phyloP scores from a whole-genome alignment of 2,797 vertebrate genomes.

The Argya squamiceps region DNA sequence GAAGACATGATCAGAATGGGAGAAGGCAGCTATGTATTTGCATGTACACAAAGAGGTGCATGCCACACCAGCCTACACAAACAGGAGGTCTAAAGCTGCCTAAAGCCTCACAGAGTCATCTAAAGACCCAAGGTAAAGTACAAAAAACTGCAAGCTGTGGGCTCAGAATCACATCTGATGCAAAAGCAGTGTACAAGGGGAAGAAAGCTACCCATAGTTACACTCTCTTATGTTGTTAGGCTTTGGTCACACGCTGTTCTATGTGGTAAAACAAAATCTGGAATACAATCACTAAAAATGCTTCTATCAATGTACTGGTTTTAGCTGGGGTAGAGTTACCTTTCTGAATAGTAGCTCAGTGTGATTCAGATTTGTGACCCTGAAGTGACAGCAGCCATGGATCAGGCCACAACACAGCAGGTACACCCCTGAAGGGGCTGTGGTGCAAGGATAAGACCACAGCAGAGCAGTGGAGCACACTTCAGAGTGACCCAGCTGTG shows the following conservation, averaged over 20 bases:
- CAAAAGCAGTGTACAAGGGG: not conserved
- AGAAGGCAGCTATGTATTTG: not conserved
- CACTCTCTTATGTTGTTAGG: not conserved
- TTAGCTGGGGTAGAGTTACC: not conserved
- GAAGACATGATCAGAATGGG: not conserved
- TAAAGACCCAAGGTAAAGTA: not conserved
- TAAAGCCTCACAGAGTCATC: not conserved
- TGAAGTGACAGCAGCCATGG: not conserved
- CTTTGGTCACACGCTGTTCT: not conserved
- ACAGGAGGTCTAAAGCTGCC: fast-evolving
- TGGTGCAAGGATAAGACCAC: not conserved
- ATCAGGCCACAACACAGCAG: not conserved
- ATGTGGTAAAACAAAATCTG: not conserved
- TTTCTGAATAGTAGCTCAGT: not conserved
- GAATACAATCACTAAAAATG: not conserved
- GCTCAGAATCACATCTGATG: not conserved
- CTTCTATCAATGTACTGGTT: not conserved
- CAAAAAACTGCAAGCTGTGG: too few relatives aligned
- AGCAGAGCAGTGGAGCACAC: not conserved
- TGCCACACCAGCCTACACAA: not conserved
- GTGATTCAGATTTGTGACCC: not conserved
- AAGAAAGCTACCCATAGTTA: not conserved
- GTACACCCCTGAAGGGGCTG: not conserved
- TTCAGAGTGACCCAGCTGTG: not conserved
- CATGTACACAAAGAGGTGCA: not conserved